Percentiles rank a stretch among this genome's conserved stretches.
Conservation (phyloP, 1,140 invertebrate species). For the Pantala flavescens region DNA sequence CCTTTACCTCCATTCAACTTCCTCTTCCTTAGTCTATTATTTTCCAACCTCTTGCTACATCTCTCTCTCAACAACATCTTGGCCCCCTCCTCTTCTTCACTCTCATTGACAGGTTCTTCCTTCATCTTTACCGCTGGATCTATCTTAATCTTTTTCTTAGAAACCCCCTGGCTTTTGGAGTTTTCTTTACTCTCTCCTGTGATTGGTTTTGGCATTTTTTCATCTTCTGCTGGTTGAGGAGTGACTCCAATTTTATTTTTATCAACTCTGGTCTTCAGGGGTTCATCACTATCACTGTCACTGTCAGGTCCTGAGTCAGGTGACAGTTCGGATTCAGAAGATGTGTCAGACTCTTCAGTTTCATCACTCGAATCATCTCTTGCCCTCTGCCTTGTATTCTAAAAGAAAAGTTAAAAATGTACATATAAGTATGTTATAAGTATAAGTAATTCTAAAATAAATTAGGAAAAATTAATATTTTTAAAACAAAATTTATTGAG, state of each 20-base stretch:
- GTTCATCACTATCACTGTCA: not conserved
- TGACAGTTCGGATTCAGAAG: not conserved
- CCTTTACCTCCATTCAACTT: too few relatives aligned
- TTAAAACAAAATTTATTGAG: too few relatives aligned
- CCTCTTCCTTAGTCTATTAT: too few relatives aligned
- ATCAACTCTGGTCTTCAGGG: not conserved
- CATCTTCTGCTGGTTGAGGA: not conserved
- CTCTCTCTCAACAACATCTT: too few relatives aligned
- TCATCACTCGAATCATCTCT: not conserved
- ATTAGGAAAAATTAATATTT: too few relatives aligned
- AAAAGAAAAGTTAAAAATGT: not conserved
- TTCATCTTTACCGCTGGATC: not conserved
- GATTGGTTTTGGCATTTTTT: not conserved
- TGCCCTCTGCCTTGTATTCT: not conserved
- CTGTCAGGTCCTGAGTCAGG: not conserved
- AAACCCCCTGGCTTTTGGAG: not conserved
- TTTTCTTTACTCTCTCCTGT: not conserved
- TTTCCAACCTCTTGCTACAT: too few relatives aligned
- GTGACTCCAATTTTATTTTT: not conserved
- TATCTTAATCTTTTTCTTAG: not conserved
- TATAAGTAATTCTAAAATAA: too few relatives aligned
- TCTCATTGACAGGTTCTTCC: not conserved
- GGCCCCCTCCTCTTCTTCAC: not conserved
- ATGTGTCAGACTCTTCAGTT: not conserved
- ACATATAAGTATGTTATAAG: too few relatives aligned